phyloP scores from a whole-genome alignment of 2,888 invertebrate species.

The Euzophera pinguis region DNA sequence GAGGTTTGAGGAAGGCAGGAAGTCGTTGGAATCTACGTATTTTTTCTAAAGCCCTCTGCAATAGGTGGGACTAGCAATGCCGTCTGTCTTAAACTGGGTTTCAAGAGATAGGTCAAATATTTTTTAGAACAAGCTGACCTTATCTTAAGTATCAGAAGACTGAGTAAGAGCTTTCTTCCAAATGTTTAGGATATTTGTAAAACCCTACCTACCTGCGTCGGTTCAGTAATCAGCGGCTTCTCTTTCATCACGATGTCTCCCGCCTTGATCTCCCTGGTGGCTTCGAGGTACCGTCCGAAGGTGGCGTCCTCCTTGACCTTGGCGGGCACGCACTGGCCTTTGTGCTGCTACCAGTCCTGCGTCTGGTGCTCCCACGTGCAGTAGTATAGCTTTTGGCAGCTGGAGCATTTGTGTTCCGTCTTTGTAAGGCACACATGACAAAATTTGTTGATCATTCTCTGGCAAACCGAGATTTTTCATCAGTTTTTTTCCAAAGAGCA shows the following conservation, averaged over 20 bases:
- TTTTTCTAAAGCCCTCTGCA: no score
- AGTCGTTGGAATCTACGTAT: no score
- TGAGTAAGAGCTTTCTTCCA: no score
- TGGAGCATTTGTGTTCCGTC: conserved; percentile 85
- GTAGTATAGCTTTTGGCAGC: conserved; percentile 85
- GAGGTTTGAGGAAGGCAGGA: no score
- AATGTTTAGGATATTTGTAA: no score
- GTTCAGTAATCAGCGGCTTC: conserved; percentile 85
- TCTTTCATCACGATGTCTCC: conserved; percentile 88
- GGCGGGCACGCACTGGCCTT: conserved; percentile 82
- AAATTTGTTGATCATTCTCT: conserved; percentile 12
- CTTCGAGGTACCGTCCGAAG: conserved; percentile 85
- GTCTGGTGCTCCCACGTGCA: conserved; percentile 89
- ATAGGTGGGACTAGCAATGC: no score
- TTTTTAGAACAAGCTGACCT: no score
- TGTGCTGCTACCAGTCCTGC: conserved; percentile 87
- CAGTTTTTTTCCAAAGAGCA: no score
- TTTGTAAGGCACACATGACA: conserved; percentile 83
- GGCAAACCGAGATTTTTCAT: not conserved
- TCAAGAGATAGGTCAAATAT: no score
- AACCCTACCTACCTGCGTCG: conserved; percentile 86
- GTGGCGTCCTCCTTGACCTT: conserved; percentile 79
- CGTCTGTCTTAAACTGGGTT: no score
- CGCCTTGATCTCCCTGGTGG: conserved; percentile 83
- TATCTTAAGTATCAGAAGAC: no score